Conservation (phyloP, 2,888 invertebrate species). For the Stratiomys singularior region DNA sequence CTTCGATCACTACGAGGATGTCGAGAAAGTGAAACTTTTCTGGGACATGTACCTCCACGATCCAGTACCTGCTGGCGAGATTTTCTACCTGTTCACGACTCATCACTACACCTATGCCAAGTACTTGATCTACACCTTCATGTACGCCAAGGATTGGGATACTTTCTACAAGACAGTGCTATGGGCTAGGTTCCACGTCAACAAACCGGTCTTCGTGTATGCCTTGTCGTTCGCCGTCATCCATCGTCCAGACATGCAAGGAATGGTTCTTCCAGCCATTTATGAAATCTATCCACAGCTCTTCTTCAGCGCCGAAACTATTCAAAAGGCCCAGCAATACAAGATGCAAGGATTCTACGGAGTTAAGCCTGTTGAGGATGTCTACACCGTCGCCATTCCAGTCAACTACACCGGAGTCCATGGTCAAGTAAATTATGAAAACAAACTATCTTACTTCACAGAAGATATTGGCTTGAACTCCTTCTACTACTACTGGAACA, state of each 20-base stretch:
- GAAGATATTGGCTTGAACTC: conserved; percentile 82
- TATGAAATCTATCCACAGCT: conserved; percentile 75
- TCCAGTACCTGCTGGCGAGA: conserved; percentile 59
- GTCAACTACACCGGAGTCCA: conserved; percentile 76
- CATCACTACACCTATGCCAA: conserved; percentile 68
- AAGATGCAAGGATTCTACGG: conserved; percentile 71
- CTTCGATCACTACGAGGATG: conserved; percentile 70
- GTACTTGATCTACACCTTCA: conserved; percentile 73
- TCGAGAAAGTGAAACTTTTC: conserved; percentile 70
- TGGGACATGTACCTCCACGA: conserved; percentile 69
- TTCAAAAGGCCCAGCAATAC: conserved; percentile 65
- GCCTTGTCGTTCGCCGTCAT: conserved; percentile 70
- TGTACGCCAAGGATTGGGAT: conserved; percentile 78
- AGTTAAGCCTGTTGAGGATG: conserved; percentile 65
- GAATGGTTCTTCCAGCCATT: conserved; percentile 73
- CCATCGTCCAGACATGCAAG: conserved; percentile 70
- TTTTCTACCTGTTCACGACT: conserved; percentile 59
- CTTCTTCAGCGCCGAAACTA: conserved; percentile 71
- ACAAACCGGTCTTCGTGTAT: conserved; percentile 73
- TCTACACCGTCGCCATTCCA: conserved; percentile 71
- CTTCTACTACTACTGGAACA: conserved; percentile 75
- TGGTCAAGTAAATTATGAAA: conserved; percentile 70
- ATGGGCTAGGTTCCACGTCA: conserved; percentile 73
- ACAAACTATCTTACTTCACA: conserved; percentile 75
- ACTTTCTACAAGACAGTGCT: conserved; percentile 77